Percentiles rank a stretch among this genome's conserved stretches.
These are phyloP conservation scores for Palloptera scutellata DNA, from an alignment of 2,888 invertebrate species.

Conservation along the genomic window DNA sequence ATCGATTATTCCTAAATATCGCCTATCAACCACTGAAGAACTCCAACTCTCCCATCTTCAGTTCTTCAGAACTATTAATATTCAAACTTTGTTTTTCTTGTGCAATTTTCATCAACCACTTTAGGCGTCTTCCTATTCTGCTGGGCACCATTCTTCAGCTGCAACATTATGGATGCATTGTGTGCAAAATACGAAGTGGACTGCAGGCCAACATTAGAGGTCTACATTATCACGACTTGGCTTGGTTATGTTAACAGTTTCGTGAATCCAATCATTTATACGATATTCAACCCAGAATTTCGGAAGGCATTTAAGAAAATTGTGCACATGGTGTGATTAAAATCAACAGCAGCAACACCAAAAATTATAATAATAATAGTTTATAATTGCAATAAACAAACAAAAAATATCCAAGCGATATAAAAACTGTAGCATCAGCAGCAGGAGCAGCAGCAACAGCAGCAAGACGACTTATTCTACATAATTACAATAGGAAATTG, in stretches of 20 bases:
- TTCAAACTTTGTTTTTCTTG: no score
- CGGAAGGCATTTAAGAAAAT: constrained; percentile 97
- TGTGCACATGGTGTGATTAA: constrained; percentile 72
- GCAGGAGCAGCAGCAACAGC: no score
- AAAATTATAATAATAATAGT: background rate
- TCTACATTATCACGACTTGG: constrained; percentile 96
- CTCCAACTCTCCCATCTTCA: no score
- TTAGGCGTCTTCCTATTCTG: constrained; percentile 96
- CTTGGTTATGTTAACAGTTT: constrained; percentile 97
- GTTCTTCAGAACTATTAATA: no score
- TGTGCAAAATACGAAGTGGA: constrained; percentile 84
- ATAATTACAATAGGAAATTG: background rate
- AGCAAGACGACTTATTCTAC: no score
- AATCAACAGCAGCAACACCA: constrained; percentile 28
- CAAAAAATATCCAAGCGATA: background rate
- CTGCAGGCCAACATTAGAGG: constrained; percentile 85
- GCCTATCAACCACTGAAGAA: no score
- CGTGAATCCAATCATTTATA: constrained; percentile 92
- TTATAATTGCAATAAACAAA: background rate
- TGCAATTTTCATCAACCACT: constrained; percentile 1
- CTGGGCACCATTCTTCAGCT: constrained; percentile 99
- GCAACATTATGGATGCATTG: constrained; percentile 96
- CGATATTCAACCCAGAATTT: constrained; percentile 97
- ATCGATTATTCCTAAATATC: no score
- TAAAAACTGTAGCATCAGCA: no score